phyloP scores from a whole-genome alignment of 1,140 invertebrate species.

The Ooceraea biroi region DNA sequence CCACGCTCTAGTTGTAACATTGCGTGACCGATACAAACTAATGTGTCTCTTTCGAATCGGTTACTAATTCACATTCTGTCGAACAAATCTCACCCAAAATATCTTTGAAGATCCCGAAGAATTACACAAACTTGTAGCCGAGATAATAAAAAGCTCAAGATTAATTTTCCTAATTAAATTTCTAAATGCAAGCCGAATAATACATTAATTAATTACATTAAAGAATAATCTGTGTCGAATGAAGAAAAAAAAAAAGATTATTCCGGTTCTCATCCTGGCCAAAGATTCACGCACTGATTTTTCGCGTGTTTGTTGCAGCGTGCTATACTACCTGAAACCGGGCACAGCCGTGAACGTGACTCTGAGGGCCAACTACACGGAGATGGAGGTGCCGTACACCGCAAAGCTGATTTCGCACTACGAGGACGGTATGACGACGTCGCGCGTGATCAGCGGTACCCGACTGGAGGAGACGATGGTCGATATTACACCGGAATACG shows the following conservation, averaged over 20 bases:
- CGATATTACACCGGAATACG: slow-evolving; percentile 89
- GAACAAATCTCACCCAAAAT: too few relatives aligned
- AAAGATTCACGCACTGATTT: background rate
- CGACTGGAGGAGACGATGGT: slow-evolving; percentile 89
- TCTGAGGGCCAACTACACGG: slow-evolving; percentile 90
- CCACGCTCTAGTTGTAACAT: slow-evolving; percentile 34
- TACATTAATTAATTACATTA: too few relatives aligned
- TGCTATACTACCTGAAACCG: slow-evolving; percentile 89
- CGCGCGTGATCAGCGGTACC: slow-evolving; percentile 87
- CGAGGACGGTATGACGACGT: slow-evolving; percentile 87
- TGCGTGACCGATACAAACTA: slow-evolving; percentile 3
- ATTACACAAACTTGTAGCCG: too few relatives aligned
- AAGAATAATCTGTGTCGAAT: too few relatives aligned
- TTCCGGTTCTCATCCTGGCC: too few relatives aligned
- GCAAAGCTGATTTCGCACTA: slow-evolving; percentile 91
- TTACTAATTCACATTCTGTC: too few relatives aligned
- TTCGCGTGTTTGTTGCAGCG: slow-evolving; percentile 75
- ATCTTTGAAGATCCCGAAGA: too few relatives aligned
- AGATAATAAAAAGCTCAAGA: too few relatives aligned
- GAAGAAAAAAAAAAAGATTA: too few relatives aligned
- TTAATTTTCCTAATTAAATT: too few relatives aligned
- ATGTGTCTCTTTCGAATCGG: background rate
- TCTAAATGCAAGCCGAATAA: too few relatives aligned
- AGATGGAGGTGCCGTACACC: slow-evolving; percentile 90
- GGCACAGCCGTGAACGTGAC: slow-evolving; percentile 93